Conservation (phyloP, 2,797 vertebrate genomes). For the Artibeus jamaicensis region DNA sequence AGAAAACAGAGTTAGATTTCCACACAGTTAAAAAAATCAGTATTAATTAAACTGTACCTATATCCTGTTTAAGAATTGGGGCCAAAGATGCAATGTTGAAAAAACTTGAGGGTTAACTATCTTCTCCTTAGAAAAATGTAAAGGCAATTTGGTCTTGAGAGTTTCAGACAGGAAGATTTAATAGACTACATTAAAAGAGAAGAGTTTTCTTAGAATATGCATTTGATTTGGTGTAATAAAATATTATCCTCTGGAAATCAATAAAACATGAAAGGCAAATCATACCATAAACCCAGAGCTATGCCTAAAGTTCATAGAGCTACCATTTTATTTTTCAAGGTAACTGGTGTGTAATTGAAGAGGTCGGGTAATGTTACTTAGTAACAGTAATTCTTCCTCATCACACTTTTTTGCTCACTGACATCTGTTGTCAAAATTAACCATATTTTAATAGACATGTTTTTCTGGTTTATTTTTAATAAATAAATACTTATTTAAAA, state of each 20-base stretch:
- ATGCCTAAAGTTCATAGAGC: not conserved
- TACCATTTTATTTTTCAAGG: slow-evolving; percentile 36
- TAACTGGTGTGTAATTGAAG: not conserved
- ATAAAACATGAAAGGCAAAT: slow-evolving; percentile 42
- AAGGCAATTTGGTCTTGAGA: not conserved
- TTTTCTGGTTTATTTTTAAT: slow-evolving; percentile 54
- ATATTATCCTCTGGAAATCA: slow-evolving; percentile 25
- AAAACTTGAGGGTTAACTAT: slow-evolving; percentile 15
- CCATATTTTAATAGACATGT: slow-evolving; percentile 34
- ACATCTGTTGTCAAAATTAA: slow-evolving; percentile 56
- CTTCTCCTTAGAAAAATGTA: slow-evolving; percentile 21
- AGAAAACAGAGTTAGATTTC: slow-evolving; percentile 57
- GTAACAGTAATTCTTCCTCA: slow-evolving; percentile 43
- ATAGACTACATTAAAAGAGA: not conserved
- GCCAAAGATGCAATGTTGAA: slow-evolving; percentile 36
- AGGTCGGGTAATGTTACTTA: not conserved
- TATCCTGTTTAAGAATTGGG: slow-evolving; percentile 27
- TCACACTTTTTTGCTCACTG: slow-evolving; percentile 31
- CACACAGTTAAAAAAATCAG: slow-evolving; percentile 36
- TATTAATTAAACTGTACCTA: slow-evolving; percentile 45
- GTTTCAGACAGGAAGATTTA: not conserved
- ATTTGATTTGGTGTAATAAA: slow-evolving; percentile 31
- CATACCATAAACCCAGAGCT: not conserved
- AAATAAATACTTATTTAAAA: slow-evolving; percentile 51
- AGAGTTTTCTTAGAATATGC: slow-evolving; percentile 7